Evolutionary conservation across 2,113 vertebrate species (phyloP).

Genomic region (Corvus cornix): DNA sequence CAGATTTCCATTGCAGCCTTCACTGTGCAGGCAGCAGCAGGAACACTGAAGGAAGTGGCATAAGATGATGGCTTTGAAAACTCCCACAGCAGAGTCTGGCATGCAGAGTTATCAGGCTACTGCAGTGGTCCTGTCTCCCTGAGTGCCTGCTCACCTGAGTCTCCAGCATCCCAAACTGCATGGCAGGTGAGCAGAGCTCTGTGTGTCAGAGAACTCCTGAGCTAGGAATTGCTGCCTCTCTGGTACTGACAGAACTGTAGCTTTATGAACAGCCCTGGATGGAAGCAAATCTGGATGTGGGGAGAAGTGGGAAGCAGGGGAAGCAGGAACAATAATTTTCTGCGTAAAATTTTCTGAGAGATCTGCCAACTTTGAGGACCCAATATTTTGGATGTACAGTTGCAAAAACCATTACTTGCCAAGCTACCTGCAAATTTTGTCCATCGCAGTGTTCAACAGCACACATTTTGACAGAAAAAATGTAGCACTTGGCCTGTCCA

Average conservation of each 20-base stretch:
- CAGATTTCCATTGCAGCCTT: conserved; percentile 91
- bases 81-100: not conserved
- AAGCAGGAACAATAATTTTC: not conserved
- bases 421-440: not conserved
- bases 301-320: not conserved
- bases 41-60: conserved; percentile 74
- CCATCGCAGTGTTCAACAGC: not conserved
- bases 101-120: not conserved
- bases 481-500: rapidly evolving
- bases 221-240: not conserved
- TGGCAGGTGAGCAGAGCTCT: not conserved
- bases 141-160: rapidly evolving
- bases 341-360: not conserved
- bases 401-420: not conserved
- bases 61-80: not conserved
- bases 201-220: not conserved
- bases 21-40: conserved; percentile 87
- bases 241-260: not conserved
- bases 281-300: not conserved
- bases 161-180: not conserved
- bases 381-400: not conserved
- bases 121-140: not conserved
- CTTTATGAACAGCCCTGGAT: not conserved
- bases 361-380: not conserved
- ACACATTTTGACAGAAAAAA: not conserved